Base-by-base conservation (phyloP, 1,140 invertebrate species). In the Macrocentrus cingulum region DNA sequence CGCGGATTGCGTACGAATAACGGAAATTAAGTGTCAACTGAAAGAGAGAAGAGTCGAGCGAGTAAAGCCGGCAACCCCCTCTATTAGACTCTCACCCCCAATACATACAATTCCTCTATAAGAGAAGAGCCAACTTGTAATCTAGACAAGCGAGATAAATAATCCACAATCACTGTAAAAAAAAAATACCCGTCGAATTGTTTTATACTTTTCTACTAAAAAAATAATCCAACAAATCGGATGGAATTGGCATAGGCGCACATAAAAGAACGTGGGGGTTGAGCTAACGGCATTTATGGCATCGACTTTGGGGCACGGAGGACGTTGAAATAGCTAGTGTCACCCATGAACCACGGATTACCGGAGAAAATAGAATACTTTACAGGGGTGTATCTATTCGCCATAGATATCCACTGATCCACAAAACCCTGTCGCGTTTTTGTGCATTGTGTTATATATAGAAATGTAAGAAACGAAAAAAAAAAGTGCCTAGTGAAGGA, bases 11-110 rank as follows among this genome's bases (percentile, higher is more conserved):
- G 74, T 75, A 74, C 75, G 75, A 79, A 77, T 77, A 75, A 75
- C 77, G 77, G 78, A 80, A 79, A 80, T 79, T 79, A 79, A 80
- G 78, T 79, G 78, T 80, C 77, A 80, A 79, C 72, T 66, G 67
- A 77, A 76, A 73, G 75, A 77, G 74, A 71, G 73, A 52, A 63
- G 66, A 69, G 60, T 44, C 59, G 67, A 63, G 62, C n/a, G n/a
- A 58, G 51, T 34, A 51, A 36, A 51, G 13, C 54, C 36, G n/a
- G n/a, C n/a, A n/a, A 25, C 56, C 58, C 37, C 51, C 42, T 63
- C 44, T 48, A 36, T 32, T 36, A 32, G 44, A 41, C 44, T 52
- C 8, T 39, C 36, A 11, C 36, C 36, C 6, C 29, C 29, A 34
- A 7, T 6, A 11, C 29, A n/a, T n/a, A n/a, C n/a, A n/a, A n/a